phyloP scores from a whole-genome alignment of 2,888 invertebrate species.

The Melipona beecheii region DNA sequence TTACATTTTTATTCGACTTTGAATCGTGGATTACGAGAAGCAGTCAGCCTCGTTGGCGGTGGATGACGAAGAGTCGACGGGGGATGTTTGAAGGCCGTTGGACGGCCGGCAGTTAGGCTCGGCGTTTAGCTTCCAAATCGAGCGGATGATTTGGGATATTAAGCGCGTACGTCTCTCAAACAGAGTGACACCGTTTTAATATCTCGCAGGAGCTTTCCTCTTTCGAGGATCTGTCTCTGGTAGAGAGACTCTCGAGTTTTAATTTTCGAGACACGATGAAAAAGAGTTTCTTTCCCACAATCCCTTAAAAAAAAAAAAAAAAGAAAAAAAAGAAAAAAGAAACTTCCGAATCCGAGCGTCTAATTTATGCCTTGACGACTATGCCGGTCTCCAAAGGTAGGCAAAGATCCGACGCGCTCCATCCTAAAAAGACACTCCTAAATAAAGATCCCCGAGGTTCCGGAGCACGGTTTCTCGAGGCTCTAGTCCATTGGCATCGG shows the following conservation, averaged over 20 bases:
- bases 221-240: no score
- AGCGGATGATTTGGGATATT: neutral
- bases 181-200: no score
- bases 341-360: neutral
- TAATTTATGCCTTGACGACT: neutral
- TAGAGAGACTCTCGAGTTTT: no score
- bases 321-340: no score
- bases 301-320: no score
- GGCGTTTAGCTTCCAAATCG: neutral
- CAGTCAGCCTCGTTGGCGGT: neutral
- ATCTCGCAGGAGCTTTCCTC: no score
- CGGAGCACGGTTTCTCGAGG: constrained; percentile 55
- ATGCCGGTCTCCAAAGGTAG: neutral
- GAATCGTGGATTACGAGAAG: neutral
- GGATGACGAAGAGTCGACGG: neutral
- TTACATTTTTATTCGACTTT: no score
- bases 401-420: no score
- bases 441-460: constrained; percentile 31
- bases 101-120: neutral
- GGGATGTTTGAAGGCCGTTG: neutral
- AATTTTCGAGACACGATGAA: no score
- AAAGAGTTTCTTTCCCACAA: neutral
- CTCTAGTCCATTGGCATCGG: constrained; percentile 69
- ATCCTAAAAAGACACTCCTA: no score
- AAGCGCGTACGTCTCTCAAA: no score